Percentiles rank a stretch among this genome's conserved stretches.
These are phyloP conservation scores for Engraulis encrasicolus DNA, from an alignment of 2,113 vertebrate species.

Conservation along the genomic window DNA sequence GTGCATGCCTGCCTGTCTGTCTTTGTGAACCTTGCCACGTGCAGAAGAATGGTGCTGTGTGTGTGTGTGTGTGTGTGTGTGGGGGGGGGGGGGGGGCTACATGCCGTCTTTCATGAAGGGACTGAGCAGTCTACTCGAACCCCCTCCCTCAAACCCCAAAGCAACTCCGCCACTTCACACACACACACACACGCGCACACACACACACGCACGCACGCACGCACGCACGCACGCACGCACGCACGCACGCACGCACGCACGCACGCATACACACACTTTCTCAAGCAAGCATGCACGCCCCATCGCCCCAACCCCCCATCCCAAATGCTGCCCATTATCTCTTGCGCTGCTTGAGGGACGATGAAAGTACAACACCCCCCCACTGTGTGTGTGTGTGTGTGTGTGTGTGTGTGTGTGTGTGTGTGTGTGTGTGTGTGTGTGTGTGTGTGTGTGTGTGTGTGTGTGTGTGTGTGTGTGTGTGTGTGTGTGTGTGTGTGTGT, in stretches of 20 bases:
- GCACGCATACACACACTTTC: background rate
- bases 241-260: conserved; percentile 62
- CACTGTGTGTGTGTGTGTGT: no score
- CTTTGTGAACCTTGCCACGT: conserved; percentile 63
- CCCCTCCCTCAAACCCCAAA: no score
- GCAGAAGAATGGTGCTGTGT: conserved; percentile 27
- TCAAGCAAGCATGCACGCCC: background rate
- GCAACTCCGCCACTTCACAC: no score
- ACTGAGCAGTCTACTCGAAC: no score
- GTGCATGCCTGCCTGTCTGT: no score
- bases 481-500: conserved; percentile 34
- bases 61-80: background rate
- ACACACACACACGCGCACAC: no score
- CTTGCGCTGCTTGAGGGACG: no score
- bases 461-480: background rate
- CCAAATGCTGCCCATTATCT: conserved; percentile 70
- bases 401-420: background rate
- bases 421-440: background rate
- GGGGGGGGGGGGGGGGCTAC: background rate
- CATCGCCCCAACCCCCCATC: conserved; percentile 50
- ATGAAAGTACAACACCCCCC: no score
- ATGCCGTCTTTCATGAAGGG: no score
- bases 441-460: background rate
- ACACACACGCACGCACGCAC: no score
- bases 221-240: no score